Conservation (phyloP, 2,113 vertebrate genomes). For the Columba janthina region DNA sequence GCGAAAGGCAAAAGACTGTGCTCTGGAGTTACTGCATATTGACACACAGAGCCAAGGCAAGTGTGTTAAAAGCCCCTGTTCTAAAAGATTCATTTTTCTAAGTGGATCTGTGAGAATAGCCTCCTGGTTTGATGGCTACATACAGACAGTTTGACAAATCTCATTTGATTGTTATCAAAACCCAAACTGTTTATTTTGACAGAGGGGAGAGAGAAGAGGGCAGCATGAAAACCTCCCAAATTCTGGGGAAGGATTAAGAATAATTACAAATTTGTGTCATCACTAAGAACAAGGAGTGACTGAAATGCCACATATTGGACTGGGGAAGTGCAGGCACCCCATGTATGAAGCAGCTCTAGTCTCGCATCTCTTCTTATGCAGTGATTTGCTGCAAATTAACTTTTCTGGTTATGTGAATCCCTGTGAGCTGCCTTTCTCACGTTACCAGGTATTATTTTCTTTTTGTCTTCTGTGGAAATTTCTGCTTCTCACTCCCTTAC, state of each 20-base stretch:
- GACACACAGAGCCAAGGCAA: background rate
- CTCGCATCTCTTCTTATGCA: fast-evolving
- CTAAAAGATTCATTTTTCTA: background rate
- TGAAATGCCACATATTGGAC: background rate
- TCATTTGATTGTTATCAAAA: background rate
- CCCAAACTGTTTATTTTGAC: fast-evolving
- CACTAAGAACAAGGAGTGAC: background rate
- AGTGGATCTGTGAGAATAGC: background rate
- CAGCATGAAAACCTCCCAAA: background rate
- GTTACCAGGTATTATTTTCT: background rate
- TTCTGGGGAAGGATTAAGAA: background rate
- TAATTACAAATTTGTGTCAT: background rate
- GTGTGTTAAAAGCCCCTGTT: background rate
- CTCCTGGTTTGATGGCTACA: background rate
- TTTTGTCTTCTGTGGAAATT: background rate
- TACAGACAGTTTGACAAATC: background rate
- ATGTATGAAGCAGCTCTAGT: fast-evolving
- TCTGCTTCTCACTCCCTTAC: background rate
- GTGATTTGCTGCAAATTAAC: background rate
- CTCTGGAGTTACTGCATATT: background rate
- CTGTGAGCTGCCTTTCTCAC: background rate
- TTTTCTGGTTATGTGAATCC: background rate
- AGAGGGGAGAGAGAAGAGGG: fast-evolving
- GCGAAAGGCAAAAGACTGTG: background rate
- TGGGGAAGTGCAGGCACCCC: fast-evolving